Conservation (phyloP, 2,113 vertebrate species). For the Tretioscincus oriximinensis region DNA sequence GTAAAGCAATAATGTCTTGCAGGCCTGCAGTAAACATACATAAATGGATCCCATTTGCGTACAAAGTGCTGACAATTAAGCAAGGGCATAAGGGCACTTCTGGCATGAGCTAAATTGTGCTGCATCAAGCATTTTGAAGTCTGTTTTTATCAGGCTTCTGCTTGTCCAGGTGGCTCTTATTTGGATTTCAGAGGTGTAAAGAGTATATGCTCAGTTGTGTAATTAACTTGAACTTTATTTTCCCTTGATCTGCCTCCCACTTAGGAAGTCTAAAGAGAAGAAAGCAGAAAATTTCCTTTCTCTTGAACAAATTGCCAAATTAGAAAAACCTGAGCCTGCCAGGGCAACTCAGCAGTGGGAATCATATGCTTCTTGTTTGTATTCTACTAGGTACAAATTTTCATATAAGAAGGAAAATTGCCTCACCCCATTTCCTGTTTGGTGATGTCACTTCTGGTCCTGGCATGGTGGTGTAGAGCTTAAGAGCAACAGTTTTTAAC, state of each 20-base stretch:
- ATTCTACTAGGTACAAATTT: too few species aligned
- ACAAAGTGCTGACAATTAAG: not conserved
- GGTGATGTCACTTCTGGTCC: too few species aligned
- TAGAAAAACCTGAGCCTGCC: not conserved
- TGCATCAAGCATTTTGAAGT: not conserved
- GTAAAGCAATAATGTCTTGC: not conserved
- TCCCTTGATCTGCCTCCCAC: not conserved
- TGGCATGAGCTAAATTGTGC: not conserved
- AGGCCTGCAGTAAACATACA: not conserved
- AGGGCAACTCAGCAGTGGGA: not conserved
- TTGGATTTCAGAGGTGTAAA: not conserved
- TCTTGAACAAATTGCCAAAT: not conserved
- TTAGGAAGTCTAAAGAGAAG: not conserved
- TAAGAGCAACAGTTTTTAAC: too few species aligned
- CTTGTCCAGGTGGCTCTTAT: not conserved
- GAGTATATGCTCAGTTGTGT: not conserved
- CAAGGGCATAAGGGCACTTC: not conserved
- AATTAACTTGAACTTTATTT: not conserved
- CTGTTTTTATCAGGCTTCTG: not conserved
- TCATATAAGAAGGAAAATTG: too few species aligned
- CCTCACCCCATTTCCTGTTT: not conserved
- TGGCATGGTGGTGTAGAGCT: too few species aligned
- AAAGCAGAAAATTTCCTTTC: not conserved
- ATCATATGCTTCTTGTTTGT: not conserved
- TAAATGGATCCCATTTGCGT: not conserved